Conservation (phyloP, 92 coral and sea anemone genomes). For the Ricordea florida region DNA sequence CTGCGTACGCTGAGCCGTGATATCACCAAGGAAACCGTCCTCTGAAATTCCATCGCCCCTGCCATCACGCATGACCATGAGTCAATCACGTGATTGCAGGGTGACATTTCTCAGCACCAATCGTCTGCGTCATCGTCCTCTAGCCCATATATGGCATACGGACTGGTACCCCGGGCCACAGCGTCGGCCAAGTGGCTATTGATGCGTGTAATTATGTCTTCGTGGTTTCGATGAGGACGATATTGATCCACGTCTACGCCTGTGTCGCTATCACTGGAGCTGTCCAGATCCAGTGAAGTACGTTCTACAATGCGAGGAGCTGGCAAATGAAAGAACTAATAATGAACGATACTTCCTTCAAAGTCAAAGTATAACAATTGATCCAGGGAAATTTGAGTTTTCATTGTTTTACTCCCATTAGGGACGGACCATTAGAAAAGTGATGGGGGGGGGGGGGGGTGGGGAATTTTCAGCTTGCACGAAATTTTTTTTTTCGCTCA, state of each 20-base stretch:
- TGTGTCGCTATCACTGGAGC: constrained; percentile 37
- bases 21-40: too few species aligned
- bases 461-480: too few species aligned
- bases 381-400: too few species aligned
- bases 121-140: constrained; percentile 95
- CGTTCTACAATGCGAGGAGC: constrained; percentile 20
- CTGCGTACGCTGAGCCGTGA: too few species aligned
- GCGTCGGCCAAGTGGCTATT: constrained; percentile 85
- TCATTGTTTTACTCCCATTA: too few species aligned
- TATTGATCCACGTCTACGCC: constrained; percentile 30
- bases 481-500: too few species aligned
- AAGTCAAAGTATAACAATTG: too few species aligned
- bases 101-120: constrained; percentile 74
- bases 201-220: constrained; percentile 88
- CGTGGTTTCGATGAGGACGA: constrained; percentile 45
- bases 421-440: not conserved
- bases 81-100: not conserved
- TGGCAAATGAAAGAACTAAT: too few species aligned
- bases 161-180: constrained; percentile 86
- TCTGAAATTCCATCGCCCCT: not conserved
- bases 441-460: not conserved
- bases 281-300: constrained; percentile 16
- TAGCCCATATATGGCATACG: constrained; percentile 90
- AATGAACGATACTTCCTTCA: too few species aligned
- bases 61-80: not conserved